Conservation (phyloP, 2,797 vertebrate genomes). For the Rhabdophis nuchalis region DNA sequence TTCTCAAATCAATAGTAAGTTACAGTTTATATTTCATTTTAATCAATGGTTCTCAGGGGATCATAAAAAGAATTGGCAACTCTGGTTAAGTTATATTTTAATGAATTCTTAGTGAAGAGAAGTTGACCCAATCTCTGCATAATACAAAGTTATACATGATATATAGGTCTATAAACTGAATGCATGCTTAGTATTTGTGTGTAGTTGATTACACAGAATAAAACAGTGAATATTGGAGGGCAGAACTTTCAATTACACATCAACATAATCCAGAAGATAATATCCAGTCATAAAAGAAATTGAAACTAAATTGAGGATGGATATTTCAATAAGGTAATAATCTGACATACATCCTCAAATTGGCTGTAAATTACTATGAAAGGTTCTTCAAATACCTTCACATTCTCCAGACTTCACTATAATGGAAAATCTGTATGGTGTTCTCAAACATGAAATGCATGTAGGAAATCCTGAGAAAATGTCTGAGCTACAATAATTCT, state of each 20-base stretch:
- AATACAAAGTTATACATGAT: background rate
- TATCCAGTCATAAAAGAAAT: background rate
- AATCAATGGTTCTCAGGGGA: constrained; percentile 44
- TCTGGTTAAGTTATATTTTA: background rate
- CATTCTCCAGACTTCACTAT: background rate
- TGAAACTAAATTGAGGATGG: background rate
- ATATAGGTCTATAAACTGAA: background rate
- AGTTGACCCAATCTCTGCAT: background rate
- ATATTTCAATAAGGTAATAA: background rate
- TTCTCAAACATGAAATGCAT: background rate
- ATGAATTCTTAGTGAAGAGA: background rate
- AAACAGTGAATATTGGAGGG: background rate
- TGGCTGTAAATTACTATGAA: background rate
- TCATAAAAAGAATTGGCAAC: background rate
- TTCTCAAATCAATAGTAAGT: constrained; percentile 59
- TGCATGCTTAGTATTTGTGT: background rate
- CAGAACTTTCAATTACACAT: background rate
- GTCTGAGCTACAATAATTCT: background rate
- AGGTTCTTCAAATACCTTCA: background rate
- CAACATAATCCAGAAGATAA: background rate
- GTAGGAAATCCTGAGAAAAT: background rate
- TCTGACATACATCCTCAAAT: background rate
- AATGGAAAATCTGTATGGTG: background rate
- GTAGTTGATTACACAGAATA: background rate
- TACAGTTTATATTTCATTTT: constrained; percentile 73